These are phyloP conservation scores for Spisula subtruncata DNA, from an alignment of 2,888 invertebrate species.

Conservation along the genomic window DNA sequence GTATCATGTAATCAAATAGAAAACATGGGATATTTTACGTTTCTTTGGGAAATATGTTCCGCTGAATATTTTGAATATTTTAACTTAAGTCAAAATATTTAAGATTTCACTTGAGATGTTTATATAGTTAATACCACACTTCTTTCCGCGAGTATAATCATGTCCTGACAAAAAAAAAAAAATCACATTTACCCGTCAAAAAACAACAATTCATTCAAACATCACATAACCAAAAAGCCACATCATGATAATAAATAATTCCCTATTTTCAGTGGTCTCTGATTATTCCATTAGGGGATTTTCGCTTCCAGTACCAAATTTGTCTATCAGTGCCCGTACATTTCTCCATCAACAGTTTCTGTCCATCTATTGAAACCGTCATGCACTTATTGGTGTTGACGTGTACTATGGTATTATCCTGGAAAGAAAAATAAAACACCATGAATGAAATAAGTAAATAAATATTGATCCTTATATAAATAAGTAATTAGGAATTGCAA, in stretches of 20 bases:
- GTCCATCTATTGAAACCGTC: slow-evolving; percentile 85
- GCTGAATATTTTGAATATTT: no score
- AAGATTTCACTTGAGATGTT: no score
- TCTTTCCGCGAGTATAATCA: no score
- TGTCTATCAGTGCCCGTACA: slow-evolving; percentile 85
- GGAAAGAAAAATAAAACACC: slow-evolving; percentile 44
- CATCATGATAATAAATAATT: neutral
- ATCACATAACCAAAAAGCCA: slow-evolving; percentile 12
- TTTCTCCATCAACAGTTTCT: slow-evolving; percentile 84
- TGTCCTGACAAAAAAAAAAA: no score
- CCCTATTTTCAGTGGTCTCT: neutral
- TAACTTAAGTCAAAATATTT: no score
- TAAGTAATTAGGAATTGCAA: no score
- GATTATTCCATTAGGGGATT: slow-evolving; percentile 65
- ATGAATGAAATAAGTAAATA: neutral
- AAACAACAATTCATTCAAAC: neutral
- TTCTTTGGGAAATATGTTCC: no score
- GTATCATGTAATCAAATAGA: no score
- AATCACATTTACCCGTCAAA: no score
- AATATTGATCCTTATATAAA: no score
- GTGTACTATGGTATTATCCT: slow-evolving; percentile 85
- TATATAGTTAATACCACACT: no score
- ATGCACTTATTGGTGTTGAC: slow-evolving; percentile 86
- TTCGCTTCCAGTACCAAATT: slow-evolving; percentile 86
- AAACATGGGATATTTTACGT: no score